phyloP scores from a whole-genome alignment of 53 echinoderm and acorn worm genomes.

The Mesocentrotus franciscanus region DNA sequence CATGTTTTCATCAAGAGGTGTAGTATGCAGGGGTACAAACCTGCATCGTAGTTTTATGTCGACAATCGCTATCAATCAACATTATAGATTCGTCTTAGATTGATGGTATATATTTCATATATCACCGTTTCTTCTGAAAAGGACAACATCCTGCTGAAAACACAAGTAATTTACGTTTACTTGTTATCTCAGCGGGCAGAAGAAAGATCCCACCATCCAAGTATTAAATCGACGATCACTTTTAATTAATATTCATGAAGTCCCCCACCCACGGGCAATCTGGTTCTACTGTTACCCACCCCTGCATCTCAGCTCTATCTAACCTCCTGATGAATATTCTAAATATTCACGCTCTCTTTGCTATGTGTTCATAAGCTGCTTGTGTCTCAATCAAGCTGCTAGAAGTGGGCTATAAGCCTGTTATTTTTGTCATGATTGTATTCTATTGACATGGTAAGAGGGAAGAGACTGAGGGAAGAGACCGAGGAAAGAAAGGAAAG shows the following conservation, averaged over 20 bases:
- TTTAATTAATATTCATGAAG: constrained; percentile 69
- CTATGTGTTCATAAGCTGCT: constrained; percentile 13
- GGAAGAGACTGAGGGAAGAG: constrained; percentile 1
- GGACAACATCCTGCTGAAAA: not conserved
- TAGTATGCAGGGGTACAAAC: not conserved
- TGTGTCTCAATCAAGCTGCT: constrained; percentile 15
- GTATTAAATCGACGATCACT: constrained; percentile 39
- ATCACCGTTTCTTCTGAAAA: not conserved
- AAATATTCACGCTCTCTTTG: constrained; percentile 60
- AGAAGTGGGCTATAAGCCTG: constrained; percentile 57
- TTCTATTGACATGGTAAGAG: constrained; percentile 14
- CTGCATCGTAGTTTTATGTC: not conserved
- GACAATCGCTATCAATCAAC: not conserved
- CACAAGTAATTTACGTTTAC: not conserved
- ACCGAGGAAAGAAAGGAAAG: not conserved
- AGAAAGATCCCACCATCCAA: constrained; percentile 13
- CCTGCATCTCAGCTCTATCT: not conserved
- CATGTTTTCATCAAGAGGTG: not conserved
- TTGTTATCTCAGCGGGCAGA: not conserved
- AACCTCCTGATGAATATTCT: constrained; percentile 24
- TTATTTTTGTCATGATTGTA: constrained; percentile 44
- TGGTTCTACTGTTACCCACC: constrained; percentile 51
- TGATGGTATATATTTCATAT: not conserved
- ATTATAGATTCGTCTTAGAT: not conserved
- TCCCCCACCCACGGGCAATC: constrained; percentile 34